A percentile compares a stretch with the other conserved stretches of the same genome.
Evolutionary conservation across 2,113 vertebrate species (phyloP).

Genomic region (Carassius gibelio): DNA sequence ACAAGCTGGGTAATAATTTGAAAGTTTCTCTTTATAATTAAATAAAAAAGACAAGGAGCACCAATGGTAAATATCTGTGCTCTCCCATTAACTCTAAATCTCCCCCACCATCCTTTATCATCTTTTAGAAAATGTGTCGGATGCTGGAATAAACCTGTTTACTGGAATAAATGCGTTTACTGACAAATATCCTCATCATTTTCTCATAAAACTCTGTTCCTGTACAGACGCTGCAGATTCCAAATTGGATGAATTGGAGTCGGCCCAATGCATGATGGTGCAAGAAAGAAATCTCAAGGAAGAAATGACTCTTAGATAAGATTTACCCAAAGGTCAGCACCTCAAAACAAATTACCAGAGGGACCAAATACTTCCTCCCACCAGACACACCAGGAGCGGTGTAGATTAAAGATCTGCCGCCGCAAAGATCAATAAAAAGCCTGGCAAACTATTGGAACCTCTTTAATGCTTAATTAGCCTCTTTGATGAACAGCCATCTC

Average conservation of each 20-base stretch:
- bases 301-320: neutral
- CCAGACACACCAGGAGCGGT: slow-evolving; percentile 52
- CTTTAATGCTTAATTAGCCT: slow-evolving; percentile 61
- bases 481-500: slow-evolving; percentile 55
- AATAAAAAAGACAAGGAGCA: neutral
- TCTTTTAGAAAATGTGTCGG: neutral
- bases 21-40: neutral
- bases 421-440: slow-evolving; percentile 55
- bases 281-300: neutral
- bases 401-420: slow-evolving; percentile 58
- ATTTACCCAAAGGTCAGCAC: slow-evolving; percentile 44
- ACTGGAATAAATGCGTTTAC: neutral
- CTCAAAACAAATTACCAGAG: slow-evolving; percentile 49
- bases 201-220: slow-evolving; percentile 13
- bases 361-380: slow-evolving; percentile 33
- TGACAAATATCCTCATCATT: slow-evolving; percentile 25
- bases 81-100: neutral
- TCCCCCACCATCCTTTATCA: neutral
- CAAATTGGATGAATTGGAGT: neutral
- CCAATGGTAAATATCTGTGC: neutral
- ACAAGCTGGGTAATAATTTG: neutral
- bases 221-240: neutral
- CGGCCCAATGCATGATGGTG: neutral
- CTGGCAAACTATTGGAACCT: slow-evolving; percentile 48
- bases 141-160: slow-evolving; percentile 5